Conservation (phyloP, 2,113 vertebrate genomes). For the Orientallactaga bullata region DNA sequence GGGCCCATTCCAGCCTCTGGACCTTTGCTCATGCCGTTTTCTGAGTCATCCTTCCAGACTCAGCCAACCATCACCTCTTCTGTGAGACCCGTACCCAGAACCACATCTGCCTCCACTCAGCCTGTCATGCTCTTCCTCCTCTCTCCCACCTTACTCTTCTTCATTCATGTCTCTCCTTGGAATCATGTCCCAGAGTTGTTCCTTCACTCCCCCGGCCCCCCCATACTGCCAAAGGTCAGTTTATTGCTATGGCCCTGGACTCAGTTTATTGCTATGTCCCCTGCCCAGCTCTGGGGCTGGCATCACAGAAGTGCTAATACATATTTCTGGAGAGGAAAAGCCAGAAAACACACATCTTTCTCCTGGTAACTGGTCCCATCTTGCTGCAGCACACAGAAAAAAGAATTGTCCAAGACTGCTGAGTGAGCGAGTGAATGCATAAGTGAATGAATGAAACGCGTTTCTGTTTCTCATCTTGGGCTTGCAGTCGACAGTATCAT, state of each 20-base stretch:
- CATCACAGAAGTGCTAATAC: background rate
- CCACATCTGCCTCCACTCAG: background rate
- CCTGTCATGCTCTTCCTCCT: background rate
- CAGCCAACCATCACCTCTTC: conserved; percentile 7
- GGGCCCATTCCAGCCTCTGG: background rate
- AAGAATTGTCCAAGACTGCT: background rate
- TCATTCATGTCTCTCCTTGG: background rate
- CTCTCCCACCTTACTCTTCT: background rate
- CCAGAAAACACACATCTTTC: background rate
- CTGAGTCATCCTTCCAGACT: background rate
- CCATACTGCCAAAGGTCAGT: background rate
- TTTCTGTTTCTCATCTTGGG: background rate
- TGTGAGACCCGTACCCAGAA: background rate
- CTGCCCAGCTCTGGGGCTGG: background rate
- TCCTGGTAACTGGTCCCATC: conserved; percentile 10
- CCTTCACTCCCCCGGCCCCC: background rate
- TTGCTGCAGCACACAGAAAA: conserved; percentile 30
- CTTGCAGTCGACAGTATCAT: background rate
- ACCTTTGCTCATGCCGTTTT: background rate
- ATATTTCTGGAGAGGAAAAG: conserved; percentile 1
- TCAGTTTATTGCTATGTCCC: conserved; percentile 23
- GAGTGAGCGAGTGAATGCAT: background rate
- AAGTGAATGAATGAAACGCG: conserved; percentile 20
- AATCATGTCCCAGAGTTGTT: background rate
- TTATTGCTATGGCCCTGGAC: background rate